These are phyloP conservation scores for Apostichopus parvimensis DNA, from an alignment of 35 echinoderm and acorn worm species.

Conservation along the genomic window DNA sequence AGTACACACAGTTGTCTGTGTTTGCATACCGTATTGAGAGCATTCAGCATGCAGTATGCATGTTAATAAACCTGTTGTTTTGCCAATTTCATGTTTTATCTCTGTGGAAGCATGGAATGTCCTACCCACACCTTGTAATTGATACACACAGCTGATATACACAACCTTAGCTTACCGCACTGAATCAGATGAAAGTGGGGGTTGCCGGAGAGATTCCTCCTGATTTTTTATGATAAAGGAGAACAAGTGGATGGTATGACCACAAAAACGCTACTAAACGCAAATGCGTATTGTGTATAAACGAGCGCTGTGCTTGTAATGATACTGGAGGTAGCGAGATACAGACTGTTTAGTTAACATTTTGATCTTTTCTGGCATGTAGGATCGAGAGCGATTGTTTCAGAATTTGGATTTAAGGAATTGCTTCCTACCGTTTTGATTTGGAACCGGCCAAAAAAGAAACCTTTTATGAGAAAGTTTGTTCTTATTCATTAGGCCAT, in stretches of 20 bases:
- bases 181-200: background rate
- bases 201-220: background rate
- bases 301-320: too few relatives aligned
- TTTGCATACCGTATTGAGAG: background rate
- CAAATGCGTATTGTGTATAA: background rate
- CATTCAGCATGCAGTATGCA: constrained; percentile 21
- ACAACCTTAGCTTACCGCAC: background rate
- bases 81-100: constrained; percentile 24
- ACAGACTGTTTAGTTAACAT: too few relatives aligned
- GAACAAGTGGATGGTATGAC: constrained; percentile 29
- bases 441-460: too few relatives aligned
- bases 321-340: too few relatives aligned
- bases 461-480: too few relatives aligned
- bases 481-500: too few relatives aligned
- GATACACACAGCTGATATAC: constrained; percentile 18
- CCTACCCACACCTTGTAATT: constrained; percentile 31
- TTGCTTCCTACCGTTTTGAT: too few relatives aligned
- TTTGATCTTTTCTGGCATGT: too few relatives aligned
- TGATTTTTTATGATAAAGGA: background rate
- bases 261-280: background rate
- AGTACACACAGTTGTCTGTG: too few relatives aligned
- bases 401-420: too few relatives aligned
- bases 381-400: too few relatives aligned
- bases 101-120: background rate
- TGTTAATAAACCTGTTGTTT: constrained; percentile 42